These are phyloP conservation scores for Nilaparvata lugens DNA, from an alignment of 1,140 invertebrate species.

Conservation along the genomic window DNA sequence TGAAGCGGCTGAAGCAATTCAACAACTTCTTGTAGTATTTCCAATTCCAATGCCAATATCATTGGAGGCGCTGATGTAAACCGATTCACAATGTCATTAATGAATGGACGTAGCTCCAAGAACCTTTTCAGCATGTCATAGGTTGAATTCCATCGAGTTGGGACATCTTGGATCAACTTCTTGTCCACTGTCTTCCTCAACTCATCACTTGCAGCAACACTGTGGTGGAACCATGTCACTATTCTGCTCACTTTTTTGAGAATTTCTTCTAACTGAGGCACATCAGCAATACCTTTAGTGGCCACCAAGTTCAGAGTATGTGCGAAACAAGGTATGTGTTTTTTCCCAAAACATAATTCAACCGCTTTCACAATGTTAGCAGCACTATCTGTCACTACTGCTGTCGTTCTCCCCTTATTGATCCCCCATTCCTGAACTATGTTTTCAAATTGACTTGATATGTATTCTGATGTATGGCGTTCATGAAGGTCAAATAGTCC, in stretches of 20 bases:
- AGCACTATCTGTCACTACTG: conserved; percentile 35
- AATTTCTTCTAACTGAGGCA: not conserved
- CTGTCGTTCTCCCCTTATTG: conserved; percentile 31
- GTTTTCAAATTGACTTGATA: conserved; percentile 20
- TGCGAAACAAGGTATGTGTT: conserved; percentile 35
- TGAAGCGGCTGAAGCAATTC: conserved; percentile 7
- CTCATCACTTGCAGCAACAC: conserved; percentile 21
- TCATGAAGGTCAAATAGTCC: conserved; percentile 20
- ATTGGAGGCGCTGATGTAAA: conserved; percentile 10
- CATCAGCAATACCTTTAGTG: not conserved
- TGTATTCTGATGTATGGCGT: conserved; percentile 23
- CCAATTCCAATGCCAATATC: conserved; percentile 10
- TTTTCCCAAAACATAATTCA: conserved; percentile 30
- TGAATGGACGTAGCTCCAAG: conserved; percentile 16
- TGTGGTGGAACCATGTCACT: conserved; percentile 18
- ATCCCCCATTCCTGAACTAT: conserved; percentile 33
- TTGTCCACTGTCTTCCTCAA: conserved; percentile 14
- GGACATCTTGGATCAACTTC: conserved; percentile 28
- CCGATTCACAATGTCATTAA: conserved; percentile 13
- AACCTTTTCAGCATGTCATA: conserved; percentile 32
- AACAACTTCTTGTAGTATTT: conserved; percentile 11
- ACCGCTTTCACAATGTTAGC: conserved; percentile 34
- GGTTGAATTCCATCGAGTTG: conserved; percentile 33
- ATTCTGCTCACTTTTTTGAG: conserved; percentile 21
- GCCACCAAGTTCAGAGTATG: conserved; percentile 33